Evolutionary conservation across 2,113 vertebrate species (phyloP).

Genomic region (Cebus imitator): DNA sequence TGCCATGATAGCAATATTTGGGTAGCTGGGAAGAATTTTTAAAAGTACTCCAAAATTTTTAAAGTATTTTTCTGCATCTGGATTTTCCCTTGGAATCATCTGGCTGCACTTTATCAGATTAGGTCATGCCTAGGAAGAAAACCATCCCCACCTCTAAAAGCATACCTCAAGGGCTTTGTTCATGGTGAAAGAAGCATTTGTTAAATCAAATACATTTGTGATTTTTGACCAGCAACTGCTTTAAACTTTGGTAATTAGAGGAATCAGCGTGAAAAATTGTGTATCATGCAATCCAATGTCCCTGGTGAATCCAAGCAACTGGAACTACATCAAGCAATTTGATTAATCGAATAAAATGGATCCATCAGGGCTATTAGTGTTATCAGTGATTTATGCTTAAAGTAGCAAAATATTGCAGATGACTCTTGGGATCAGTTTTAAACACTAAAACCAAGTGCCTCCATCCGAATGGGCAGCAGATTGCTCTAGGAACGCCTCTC

Average conservation of each 20-base stretch:
- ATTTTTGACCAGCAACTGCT: constrained; percentile 59
- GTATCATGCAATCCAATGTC: constrained; percentile 1
- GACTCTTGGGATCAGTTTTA: background rate
- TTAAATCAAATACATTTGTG: constrained; percentile 70
- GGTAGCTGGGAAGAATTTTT: background rate
- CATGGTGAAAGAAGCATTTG: constrained; percentile 56
- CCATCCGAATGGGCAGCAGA: background rate
- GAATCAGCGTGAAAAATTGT: constrained; percentile 60
- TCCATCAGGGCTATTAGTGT: constrained; percentile 43
- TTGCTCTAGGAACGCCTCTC: background rate
- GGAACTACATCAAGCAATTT: constrained; percentile 35
- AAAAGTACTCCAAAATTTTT: constrained; percentile 18
- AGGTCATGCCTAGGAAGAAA: constrained; percentile 63
- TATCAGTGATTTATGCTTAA: constrained; percentile 61
- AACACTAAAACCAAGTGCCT: constrained; percentile 6
- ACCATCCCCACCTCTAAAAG: constrained; percentile 60
- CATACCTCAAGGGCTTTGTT: constrained; percentile 64
- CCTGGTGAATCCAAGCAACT: constrained; percentile 4
- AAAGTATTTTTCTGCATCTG: constrained; percentile 59
- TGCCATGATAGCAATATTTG: background rate
- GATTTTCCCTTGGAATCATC: constrained; percentile 59
- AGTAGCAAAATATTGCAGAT: constrained; percentile 20
- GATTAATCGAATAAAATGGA: constrained; percentile 56
- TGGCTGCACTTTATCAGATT: constrained; percentile 75
- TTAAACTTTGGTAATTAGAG: constrained; percentile 65